These are phyloP conservation scores for Sminthurides aquaticus DNA, from an alignment of 2,888 invertebrate genomes.

Conservation along the genomic window DNA sequence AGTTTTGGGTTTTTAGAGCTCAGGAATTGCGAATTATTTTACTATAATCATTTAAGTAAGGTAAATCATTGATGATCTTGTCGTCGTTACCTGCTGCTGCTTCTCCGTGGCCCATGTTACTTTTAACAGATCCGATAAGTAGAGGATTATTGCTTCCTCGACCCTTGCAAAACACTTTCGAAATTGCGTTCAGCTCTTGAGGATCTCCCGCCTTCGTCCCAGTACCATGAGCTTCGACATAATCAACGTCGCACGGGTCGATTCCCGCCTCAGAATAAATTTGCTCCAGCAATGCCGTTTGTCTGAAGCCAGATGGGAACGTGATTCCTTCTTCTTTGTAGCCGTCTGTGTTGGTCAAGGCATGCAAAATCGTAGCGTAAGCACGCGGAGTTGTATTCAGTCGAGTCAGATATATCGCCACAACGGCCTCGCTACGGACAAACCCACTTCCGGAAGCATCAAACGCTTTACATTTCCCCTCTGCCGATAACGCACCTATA, in stretches of 20 bases:
- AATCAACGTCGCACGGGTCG: constrained; percentile 72
- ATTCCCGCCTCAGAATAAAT: constrained; percentile 77
- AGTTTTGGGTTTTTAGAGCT: too few species aligned
- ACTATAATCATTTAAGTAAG: too few species aligned
- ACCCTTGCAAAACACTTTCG: constrained; percentile 79
- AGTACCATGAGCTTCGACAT: constrained; percentile 97
- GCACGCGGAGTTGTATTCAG: constrained; percentile 66
- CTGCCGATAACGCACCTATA: constrained; percentile 81
- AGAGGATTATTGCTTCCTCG: constrained; percentile 61
- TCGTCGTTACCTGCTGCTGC: constrained; percentile 58
- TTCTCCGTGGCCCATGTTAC: constrained; percentile 98
- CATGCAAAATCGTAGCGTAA: constrained; percentile 78
- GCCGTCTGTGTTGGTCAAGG: constrained; percentile 89
- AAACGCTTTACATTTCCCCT: constrained; percentile 84
- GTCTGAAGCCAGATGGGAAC: constrained; percentile 71
- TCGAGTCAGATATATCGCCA: constrained; percentile 72
- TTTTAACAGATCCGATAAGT: constrained; percentile 90
- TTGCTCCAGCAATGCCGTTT: constrained; percentile 61
- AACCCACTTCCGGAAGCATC: constrained; percentile 79
- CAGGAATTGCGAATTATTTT: too few species aligned
- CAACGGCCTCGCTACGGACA: constrained; percentile 81
- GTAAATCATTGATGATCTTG: background rate
- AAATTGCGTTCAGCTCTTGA: constrained; percentile 90
- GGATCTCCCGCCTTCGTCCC: constrained; percentile 95
- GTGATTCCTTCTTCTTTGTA: constrained; percentile 83